A percentile compares a stretch with the other conserved stretches of the same genome.
Conservation (phyloP, 2,113 vertebrate species). For the Noturus placidus region DNA sequence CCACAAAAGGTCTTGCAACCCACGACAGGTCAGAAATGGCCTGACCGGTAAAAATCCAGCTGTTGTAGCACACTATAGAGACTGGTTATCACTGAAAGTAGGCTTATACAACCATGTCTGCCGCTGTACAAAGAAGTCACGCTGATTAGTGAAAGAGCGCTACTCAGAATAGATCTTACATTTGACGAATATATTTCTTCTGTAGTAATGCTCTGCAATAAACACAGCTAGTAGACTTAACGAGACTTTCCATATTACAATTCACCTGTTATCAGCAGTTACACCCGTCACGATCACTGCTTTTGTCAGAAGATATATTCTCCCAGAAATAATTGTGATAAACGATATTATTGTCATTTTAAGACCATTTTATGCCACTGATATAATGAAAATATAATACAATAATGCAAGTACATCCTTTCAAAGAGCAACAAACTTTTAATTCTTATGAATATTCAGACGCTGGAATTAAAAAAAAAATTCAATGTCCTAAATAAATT, state of each 20-base stretch:
- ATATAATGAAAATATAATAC: too few species aligned
- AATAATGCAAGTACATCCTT: too few species aligned
- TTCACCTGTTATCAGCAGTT: neutral
- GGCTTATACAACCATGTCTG: neutral
- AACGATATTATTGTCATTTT: too few species aligned
- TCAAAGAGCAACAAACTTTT: too few species aligned
- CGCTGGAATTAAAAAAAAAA: too few species aligned
- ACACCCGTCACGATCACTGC: neutral
- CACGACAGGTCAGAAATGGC: neutral
- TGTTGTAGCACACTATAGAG: neutral
- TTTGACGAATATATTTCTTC: neutral
- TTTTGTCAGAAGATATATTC: too few species aligned
- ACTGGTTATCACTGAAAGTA: neutral
- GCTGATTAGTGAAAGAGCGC: neutral
- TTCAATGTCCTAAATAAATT: too few species aligned
- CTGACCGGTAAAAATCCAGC: neutral
- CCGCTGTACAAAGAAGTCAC: neutral
- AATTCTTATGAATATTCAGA: too few species aligned
- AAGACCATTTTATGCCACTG: too few species aligned
- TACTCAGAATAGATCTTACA: neutral
- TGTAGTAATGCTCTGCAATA: neutral
- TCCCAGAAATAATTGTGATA: too few species aligned
- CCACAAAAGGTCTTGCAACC: conserved; percentile 8
- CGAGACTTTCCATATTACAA: neutral
- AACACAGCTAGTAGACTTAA: neutral